phyloP scores from a whole-genome alignment of 2,797 vertebrate genomes.

The Coregonus sp. region DNA sequence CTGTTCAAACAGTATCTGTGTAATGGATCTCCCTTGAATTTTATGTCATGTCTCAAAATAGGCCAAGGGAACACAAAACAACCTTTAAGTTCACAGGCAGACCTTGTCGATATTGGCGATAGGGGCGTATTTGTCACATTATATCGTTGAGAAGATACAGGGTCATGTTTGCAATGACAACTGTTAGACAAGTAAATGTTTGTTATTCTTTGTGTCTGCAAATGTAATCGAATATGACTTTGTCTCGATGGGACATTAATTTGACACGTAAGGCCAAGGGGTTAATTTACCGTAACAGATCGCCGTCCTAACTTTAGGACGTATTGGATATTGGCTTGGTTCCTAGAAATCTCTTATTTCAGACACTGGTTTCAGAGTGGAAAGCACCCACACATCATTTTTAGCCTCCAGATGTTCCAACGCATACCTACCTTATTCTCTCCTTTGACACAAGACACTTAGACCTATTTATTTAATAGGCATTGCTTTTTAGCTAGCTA shows the following conservation, averaged over 20 bases:
- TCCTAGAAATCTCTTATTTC: constrained; percentile 56
- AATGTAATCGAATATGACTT: constrained; percentile 50
- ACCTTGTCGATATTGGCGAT: neutral
- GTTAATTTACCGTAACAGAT: constrained; percentile 71
- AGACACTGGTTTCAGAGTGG: constrained; percentile 43
- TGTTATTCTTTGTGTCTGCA: constrained; percentile 42
- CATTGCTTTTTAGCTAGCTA: neutral
- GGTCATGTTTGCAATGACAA: constrained; percentile 24
- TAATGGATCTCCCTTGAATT: constrained; percentile 54
- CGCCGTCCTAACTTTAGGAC: constrained; percentile 63
- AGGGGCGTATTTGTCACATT: neutral
- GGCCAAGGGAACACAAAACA: constrained; percentile 44
- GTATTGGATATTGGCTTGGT: constrained; percentile 48
- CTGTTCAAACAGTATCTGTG: constrained; percentile 49
- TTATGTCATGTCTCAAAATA: constrained; percentile 62
- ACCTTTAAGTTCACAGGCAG: constrained; percentile 16
- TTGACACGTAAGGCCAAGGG: constrained; percentile 56
- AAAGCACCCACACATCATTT: constrained; percentile 31
- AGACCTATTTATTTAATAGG: neutral
- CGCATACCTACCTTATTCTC: constrained; percentile 50
- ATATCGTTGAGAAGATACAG: neutral
- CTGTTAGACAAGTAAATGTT: constrained; percentile 21
- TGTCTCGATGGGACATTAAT: constrained; percentile 64
- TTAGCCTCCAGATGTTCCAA: constrained; percentile 55
- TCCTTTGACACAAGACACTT: constrained; percentile 7